Evolutionary conservation across 2,888 invertebrate genomes (phyloP).

Genomic region (Chaitophorus viminalis): DNA sequence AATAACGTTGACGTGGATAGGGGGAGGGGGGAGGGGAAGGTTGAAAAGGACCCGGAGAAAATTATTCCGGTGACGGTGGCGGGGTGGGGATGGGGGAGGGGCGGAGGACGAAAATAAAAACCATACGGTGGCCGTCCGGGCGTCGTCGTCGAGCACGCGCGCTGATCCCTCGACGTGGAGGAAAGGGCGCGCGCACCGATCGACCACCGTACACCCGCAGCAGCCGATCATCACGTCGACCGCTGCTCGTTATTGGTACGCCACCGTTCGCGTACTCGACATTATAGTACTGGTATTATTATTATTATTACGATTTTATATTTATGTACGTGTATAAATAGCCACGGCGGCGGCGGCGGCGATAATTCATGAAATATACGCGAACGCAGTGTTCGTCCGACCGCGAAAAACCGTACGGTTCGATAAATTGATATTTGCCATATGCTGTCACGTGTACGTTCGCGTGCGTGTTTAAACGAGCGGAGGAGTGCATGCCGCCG

Average conservation of each 20-base stretch:
- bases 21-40: no score
- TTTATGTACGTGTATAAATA: background rate
- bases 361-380: background rate
- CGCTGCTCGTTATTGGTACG: no score
- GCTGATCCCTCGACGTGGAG: no score
- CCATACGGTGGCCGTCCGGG: slow-evolving; percentile 20
- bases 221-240: no score
- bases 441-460: slow-evolving; percentile 4
- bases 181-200: no score
- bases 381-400: slow-evolving; percentile 32
- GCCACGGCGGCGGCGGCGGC: no score
- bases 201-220: no score
- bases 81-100: background rate
- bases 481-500: background rate
- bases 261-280: background rate
- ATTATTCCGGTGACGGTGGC: background rate
- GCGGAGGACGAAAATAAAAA: background rate
- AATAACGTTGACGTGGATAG: no score
- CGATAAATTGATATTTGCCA: slow-evolving; percentile 55
- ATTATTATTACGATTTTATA: background rate
- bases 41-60: background rate
- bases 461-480: slow-evolving; percentile 19
- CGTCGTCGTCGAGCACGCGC: background rate
- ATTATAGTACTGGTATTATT: no score
- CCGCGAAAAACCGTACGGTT: slow-evolving; percentile 58